Conservation (phyloP, 2,888 invertebrate genomes). For the Stenodema calcarata region DNA sequence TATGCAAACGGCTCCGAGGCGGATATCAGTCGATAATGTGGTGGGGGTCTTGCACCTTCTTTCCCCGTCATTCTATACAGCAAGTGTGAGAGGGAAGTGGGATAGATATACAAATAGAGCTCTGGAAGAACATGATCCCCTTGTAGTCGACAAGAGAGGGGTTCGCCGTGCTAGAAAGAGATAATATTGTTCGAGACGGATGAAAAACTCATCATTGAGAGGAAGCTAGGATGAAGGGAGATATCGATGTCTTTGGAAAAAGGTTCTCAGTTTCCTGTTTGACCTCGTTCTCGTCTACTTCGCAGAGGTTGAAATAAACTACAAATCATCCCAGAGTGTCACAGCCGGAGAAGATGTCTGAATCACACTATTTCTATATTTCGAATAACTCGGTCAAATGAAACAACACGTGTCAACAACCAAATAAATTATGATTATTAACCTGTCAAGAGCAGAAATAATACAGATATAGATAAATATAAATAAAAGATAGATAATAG, state of each 20-base stretch:
- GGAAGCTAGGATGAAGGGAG: conserved; percentile 18
- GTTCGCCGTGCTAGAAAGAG: background rate
- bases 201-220: conserved; percentile 15
- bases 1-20: background rate
- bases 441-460: too few species aligned
- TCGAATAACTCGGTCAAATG: too few species aligned
- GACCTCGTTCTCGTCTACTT: background rate
- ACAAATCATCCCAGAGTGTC: background rate
- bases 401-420: too few species aligned
- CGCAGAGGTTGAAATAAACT: background rate
- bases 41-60: background rate
- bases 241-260: conserved; percentile 18
- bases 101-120: background rate
- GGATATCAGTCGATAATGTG: background rate
- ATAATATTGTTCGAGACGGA: background rate
- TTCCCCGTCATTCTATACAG: background rate
- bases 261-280: background rate
- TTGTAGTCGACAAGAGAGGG: background rate
- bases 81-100: background rate
- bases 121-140: background rate
- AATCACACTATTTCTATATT: too few species aligned
- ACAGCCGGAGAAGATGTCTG: too few species aligned
- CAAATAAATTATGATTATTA: too few species aligned
- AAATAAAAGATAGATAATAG: too few species aligned
- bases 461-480: too few species aligned